Evolutionary conservation across 2,888 invertebrate genomes (phyloP).

Genomic region (Agonopterix alstromeriana): DNA sequence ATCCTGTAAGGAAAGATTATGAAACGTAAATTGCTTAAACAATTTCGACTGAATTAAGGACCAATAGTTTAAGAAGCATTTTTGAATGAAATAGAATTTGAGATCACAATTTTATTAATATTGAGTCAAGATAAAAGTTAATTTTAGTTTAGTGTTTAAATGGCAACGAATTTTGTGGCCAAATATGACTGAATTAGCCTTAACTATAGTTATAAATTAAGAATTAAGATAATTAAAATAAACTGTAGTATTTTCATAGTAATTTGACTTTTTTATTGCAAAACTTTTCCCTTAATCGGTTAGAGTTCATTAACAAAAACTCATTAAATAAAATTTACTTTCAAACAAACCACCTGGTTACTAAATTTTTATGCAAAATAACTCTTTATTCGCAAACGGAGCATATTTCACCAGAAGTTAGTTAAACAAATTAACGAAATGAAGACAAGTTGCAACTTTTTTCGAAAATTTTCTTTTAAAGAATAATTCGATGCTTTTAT

Average conservation of each 20-base stretch:
- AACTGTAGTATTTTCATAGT: constrained; percentile 22
- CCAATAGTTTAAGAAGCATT: not conserved
- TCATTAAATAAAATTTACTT: too few species aligned
- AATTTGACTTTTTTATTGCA: constrained; percentile 5
- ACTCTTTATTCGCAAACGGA: not conserved
- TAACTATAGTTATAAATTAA: constrained; percentile 31
- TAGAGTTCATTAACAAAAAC: too few species aligned
- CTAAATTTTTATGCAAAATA: too few species aligned
- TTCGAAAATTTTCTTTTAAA: too few species aligned
- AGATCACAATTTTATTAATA: not conserved
- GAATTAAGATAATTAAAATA: constrained; percentile 21
- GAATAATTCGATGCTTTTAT: too few species aligned
- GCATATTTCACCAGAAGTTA: not conserved
- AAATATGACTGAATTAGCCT: constrained; percentile 59
- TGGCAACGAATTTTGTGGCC: constrained; percentile 19
- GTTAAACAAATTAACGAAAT: not conserved
- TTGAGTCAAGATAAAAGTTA: not conserved
- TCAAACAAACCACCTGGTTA: too few species aligned
- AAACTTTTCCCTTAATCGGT: not conserved
- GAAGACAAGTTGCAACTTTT: not conserved
- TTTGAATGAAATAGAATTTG: not conserved
- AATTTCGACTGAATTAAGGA: not conserved
- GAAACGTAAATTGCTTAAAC: not conserved
- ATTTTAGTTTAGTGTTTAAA: constrained; percentile 1
- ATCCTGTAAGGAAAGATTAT: constrained; percentile 37